Evolutionary conservation across 1,140 invertebrate species (phyloP).

Genomic region (Drosophila ficusphila): DNA sequence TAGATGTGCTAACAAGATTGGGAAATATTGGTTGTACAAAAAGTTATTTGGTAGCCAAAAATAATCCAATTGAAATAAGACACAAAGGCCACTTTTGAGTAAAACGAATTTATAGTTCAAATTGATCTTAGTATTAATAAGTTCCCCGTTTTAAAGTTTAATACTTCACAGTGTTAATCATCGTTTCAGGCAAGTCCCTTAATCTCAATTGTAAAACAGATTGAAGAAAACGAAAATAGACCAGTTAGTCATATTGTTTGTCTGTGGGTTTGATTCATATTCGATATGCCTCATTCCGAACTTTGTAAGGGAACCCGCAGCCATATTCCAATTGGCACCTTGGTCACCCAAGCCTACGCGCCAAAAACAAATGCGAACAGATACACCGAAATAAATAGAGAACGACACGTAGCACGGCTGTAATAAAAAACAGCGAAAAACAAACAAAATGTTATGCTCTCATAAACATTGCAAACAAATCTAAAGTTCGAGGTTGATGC

Average conservation of each 20-base stretch:
- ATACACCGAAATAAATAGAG: conserved; percentile 41
- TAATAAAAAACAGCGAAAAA: conserved; percentile 24
- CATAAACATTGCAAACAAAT: conserved; percentile 80
- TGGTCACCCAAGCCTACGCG: conserved; percentile 42
- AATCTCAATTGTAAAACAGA: no score
- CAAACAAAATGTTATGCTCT: conserved; percentile 75
- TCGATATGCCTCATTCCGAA: conserved; percentile 16
- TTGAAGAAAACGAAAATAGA: background rate
- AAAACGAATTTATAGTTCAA: no score
- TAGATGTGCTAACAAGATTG: conserved; percentile 11
- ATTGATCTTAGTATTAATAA: no score
- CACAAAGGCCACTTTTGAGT: no score
- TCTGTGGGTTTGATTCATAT: conserved; percentile 10
- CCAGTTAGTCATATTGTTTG: conserved; percentile 1
- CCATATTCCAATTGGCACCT: conserved; percentile 26
- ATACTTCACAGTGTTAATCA: no score
- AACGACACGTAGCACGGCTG: conserved; percentile 54
- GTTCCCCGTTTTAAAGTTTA: no score
- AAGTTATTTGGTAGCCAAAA: no score
- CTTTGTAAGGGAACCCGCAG: conserved; percentile 33
- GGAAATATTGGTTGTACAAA: background rate
- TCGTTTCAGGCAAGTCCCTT: no score
- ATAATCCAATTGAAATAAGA: background rate
- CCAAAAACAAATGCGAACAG: conserved; percentile 32
- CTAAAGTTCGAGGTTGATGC: conserved; percentile 79